Evolutionary conservation across 2,113 vertebrate species (phyloP), one percentile per base, ranked within the genome.

Genomic region (Poeciliopsis prolifica): DNA sequence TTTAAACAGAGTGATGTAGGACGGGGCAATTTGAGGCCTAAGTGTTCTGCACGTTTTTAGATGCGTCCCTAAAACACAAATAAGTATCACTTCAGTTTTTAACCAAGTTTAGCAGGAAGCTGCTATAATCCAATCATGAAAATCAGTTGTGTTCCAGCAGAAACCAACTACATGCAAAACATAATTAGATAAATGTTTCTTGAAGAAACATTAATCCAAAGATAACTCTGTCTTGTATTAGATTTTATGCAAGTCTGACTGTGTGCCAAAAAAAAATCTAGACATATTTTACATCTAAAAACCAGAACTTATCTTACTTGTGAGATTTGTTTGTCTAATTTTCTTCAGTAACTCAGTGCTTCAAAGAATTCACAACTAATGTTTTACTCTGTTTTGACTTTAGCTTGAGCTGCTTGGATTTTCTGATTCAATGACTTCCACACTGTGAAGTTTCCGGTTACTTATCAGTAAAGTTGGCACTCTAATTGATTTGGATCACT

Each of bases 401-500:
- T 5, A 42, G 40, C 12, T 42, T 42, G 40, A 42, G 40, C 12
- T 42, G 3, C 40, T 63, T 28, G 66, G 66, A 77, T 75, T 71
- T 65, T 72, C 81, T 68, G 72, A 82, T 69, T 71, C 69, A 67
- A 54, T 77, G 81, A 62, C 75, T 88, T 84, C 79, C 72, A 81
- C 77, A 78, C 72, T 62, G 31, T 77, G 63, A 74, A 51, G 64
- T 88, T 82, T 84, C 67, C 70, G 75, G 84, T 79, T 75, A 69
- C 83, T 74, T 77, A 87, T 88, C 84, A 79, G 82, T 70, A 82
- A 89, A 84, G 63, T 69, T 81, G 82, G 74, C 65, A 74, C 78
- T 75, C 72, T 87, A 81, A 89, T 90, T 85, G 86, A 90, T 90
- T 80, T 78, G 82, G 70, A 85, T 90, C 83, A 82, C 74, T 88